These are phyloP conservation scores for Drosophila setosimentum DNA, from an alignment of 2,888 invertebrate genomes.

Conservation along the genomic window DNA sequence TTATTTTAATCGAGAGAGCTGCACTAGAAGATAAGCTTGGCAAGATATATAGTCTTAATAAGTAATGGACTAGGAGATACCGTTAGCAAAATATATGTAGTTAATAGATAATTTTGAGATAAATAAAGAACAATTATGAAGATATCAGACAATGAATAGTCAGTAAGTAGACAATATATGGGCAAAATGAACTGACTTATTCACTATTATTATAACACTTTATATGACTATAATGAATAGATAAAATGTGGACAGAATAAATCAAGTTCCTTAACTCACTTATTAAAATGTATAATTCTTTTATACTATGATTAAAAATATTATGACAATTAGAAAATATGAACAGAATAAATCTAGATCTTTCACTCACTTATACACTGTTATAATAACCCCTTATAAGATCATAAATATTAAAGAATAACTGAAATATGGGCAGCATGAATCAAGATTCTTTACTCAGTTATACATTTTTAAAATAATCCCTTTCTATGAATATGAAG, in stretches of 20 bases:
- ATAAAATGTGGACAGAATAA: neutral
- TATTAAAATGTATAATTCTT: neutral
- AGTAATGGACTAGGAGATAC: neutral
- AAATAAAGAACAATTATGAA: neutral
- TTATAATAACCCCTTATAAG: neutral
- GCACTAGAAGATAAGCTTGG: constrained; percentile 13
- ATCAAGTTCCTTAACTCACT: neutral
- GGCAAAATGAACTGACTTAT: neutral
- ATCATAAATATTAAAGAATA: neutral
- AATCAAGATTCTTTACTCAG: neutral
- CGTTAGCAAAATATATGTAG: neutral
- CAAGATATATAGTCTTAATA: neutral
- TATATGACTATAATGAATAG: neutral
- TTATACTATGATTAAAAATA: neutral
- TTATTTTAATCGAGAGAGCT: accelerated
- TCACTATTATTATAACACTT: neutral
- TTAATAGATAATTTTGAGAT: neutral
- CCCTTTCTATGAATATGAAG: neutral
- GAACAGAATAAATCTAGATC: neutral
- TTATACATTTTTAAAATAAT: neutral
- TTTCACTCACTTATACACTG: neutral
- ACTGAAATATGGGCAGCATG: neutral
- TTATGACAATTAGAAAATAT: neutral
- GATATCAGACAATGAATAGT: neutral
- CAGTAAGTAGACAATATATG: neutral